Base-by-base conservation (phyloP, 2,797 vertebrate genomes). In the Rhabdomys pumilio region DNA sequence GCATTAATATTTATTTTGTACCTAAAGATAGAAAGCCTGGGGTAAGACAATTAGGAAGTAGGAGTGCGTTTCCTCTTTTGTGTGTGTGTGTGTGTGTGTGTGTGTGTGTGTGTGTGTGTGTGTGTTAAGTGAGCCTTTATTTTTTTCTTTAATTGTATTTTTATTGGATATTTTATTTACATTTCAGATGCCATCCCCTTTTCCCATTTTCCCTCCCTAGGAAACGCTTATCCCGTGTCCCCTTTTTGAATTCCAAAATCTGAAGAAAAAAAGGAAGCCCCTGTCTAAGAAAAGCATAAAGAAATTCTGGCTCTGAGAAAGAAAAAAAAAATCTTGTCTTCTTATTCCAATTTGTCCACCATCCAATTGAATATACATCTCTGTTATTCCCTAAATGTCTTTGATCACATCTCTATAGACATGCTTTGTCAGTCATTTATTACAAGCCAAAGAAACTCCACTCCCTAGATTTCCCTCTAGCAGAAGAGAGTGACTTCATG, bases 41-140 rank as follows among this genome's bases (percentile, higher is more conserved):
- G 0, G 14, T 38, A 6, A 65, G 5, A n/a, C 3, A 1, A 3
- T 9, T 17, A n/a, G 5, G 12, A 24, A 2, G 2, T 22, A 41
- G 22, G 12, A 1, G 34, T 44, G 15, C 13, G 12, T 1, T 3
- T 17, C 12, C 26, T 14, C 11, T n/a, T n/a, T n/a, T 38, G 38
- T 38, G 38, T 38, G 38, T 38, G 38, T 38, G 38, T 38, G 38
- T 38, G 38, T 38, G 38, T 38, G 38, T 38, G 38, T 38, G 38
- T 38, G 38, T 38, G 38, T 38, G 38, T 38, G 38, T 38, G 38
- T 38, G 38, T 38, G 38, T 38, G 38, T 38, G 38, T 38, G 38
- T 38, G 38, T 38, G 38, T 38, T 38, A 38, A 38, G 38, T 38
- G 38, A 38, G 38, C 38, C 38, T 38, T 38, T 38, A 38, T 38